Conservation (phyloP, 1,140 invertebrate species). For the Monochamus saltuarius region DNA sequence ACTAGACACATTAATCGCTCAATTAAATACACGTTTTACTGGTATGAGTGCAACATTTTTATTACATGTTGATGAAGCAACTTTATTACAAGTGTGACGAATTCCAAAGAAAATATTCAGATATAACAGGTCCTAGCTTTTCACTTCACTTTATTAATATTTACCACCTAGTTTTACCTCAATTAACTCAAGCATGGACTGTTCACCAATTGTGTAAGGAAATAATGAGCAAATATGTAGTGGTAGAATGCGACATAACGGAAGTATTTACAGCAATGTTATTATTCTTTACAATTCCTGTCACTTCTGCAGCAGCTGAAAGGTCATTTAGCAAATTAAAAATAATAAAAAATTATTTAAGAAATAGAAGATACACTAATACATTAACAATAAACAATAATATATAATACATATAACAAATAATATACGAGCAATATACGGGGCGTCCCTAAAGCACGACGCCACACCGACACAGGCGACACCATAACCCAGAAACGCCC, state of each 20-base stretch:
- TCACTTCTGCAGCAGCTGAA: slow-evolving; percentile 21
- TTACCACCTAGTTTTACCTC: slow-evolving; percentile 19
- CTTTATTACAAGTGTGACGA: slow-evolving; percentile 16
- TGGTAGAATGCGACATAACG: slow-evolving; percentile 20
- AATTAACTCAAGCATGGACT: slow-evolving; percentile 15
- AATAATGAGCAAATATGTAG: slow-evolving; percentile 21
- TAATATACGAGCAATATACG: no score
- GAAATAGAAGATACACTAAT: no score
- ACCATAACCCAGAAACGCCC: no score
- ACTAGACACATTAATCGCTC: slow-evolving; percentile 5
- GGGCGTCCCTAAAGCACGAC: no score
- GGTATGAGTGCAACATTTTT: slow-evolving; percentile 8
- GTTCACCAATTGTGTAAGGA: slow-evolving; percentile 20
- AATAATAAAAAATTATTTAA: slow-evolving; percentile 23
- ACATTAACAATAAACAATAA: no score
- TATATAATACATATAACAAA: no score
- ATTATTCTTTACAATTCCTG: slow-evolving; percentile 25
- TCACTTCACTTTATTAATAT: slow-evolving; percentile 20
- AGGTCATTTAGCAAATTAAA: slow-evolving; percentile 24
- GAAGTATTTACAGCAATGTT: slow-evolving; percentile 26
- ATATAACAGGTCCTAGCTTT: slow-evolving; percentile 18
- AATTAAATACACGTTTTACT: slow-evolving; percentile 6
- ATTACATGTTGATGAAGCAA: slow-evolving; percentile 15
- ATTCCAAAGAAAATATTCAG: slow-evolving; percentile 21
- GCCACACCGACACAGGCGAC: no score